These are phyloP conservation scores for Sinocyclocheilus anophthalmus DNA, from an alignment of 2,113 vertebrate species.

Conservation along the genomic window DNA sequence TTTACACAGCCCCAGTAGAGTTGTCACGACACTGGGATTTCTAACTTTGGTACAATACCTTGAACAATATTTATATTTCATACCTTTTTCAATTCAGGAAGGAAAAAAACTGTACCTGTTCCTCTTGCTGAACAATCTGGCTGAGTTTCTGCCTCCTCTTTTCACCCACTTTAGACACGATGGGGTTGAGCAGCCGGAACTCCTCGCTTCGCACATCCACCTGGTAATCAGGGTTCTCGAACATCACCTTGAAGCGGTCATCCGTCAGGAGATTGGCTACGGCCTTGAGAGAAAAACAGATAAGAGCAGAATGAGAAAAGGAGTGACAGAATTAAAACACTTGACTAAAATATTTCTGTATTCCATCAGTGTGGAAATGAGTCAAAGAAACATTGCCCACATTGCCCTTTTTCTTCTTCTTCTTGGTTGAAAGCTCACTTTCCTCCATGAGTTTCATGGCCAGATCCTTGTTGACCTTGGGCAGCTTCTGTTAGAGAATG, in stretches of 20 bases:
- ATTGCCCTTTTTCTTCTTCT: constrained; percentile 89
- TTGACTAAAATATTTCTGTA: background rate
- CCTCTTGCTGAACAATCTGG: constrained; percentile 76
- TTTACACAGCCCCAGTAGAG: background rate
- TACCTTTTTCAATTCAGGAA: background rate
- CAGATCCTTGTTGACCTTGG: constrained; percentile 94
- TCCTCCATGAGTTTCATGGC: constrained; percentile 95
- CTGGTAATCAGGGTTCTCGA: constrained; percentile 97
- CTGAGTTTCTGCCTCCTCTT: constrained; percentile 90
- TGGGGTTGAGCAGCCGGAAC: constrained; percentile 93
- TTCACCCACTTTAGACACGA: constrained; percentile 92
- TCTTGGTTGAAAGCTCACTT: constrained; percentile 77
- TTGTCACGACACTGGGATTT: too few species aligned
- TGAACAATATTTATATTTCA: background rate
- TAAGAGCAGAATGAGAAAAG: background rate
- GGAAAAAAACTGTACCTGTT: constrained; percentile 20
- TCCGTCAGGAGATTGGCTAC: constrained; percentile 88
- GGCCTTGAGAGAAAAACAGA: constrained; percentile 69
- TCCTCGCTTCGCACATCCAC: constrained; percentile 96
- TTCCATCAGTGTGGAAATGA: background rate
- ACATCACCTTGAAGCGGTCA: constrained; percentile 97
- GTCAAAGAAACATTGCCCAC: constrained; percentile 65
- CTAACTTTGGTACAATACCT: background rate
- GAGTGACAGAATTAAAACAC: background rate
- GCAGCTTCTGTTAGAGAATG: constrained; percentile 82